Conservation (phyloP, 1,140 invertebrate genomes). For the Yoshiicerus persimilis region DNA sequence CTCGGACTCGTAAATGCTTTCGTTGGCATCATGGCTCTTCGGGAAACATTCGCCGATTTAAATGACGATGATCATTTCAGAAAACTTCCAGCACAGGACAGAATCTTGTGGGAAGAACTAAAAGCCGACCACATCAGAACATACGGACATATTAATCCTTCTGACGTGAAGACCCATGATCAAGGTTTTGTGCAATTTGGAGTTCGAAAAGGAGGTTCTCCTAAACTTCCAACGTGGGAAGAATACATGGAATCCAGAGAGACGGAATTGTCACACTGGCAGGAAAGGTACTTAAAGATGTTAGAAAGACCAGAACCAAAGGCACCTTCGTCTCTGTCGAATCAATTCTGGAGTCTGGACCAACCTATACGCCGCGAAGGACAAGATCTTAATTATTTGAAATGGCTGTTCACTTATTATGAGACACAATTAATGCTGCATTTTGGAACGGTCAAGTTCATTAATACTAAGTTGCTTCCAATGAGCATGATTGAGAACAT, state of each 20-base stretch:
- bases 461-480: conserved; percentile 5
- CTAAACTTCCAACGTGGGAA: neutral
- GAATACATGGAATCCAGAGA: neutral
- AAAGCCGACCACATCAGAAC: neutral
- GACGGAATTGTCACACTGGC: neutral
- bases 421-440: neutral
- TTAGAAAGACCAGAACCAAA: neutral
- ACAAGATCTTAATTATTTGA: neutral
- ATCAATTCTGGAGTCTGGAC: neutral
- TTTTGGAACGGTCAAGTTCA: neutral
- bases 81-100: neutral
- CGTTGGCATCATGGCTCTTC: conserved; percentile 9
- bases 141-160: too few relatives aligned
- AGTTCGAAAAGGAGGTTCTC: neutral
- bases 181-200: too few relatives aligned
- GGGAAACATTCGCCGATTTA: neutral
- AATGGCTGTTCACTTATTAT: neutral
- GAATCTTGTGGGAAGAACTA: neutral
- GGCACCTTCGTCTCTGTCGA: neutral
- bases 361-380: too few relatives aligned
- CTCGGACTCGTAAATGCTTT: conserved; percentile 32
- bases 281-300: neutral
- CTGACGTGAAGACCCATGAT: too few relatives aligned
- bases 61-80: neutral
- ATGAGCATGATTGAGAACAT: conserved; percentile 21